Evolutionary conservation across 2,888 invertebrate species (phyloP).

Genomic region (Polyommatus icarus): DNA sequence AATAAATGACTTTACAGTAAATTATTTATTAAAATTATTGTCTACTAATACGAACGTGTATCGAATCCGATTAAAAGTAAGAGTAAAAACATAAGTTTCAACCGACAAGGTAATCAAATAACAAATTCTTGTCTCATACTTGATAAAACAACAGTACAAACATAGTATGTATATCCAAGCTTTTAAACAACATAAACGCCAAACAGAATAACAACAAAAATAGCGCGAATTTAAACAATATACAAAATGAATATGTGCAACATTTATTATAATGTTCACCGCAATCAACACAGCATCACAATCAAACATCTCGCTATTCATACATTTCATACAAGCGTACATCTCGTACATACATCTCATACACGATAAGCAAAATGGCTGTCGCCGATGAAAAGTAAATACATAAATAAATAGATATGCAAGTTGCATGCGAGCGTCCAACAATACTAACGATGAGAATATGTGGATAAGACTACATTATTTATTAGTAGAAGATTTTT

Average conservation of each 20-base stretch:
- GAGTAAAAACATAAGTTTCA: no score
- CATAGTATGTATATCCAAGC: neutral
- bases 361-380: conserved; percentile 67
- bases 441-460: conserved; percentile 41
- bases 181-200: neutral
- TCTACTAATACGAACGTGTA: no score
- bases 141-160: neutral
- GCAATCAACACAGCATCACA: conserved; percentile 45
- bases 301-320: conserved; percentile 47
- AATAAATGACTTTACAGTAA: neutral
- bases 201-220: conserved; percentile 9
- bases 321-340: conserved; percentile 34
- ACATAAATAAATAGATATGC: conserved; percentile 69
- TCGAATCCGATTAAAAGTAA: no score
- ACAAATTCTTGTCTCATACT: no score
- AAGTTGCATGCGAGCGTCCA: conserved; percentile 56
- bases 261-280: conserved; percentile 30
- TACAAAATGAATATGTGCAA: conserved; percentile 15
- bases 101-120: no score
- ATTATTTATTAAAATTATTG: no score
- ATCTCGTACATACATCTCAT: conserved; percentile 52
- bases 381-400: conserved; percentile 70
- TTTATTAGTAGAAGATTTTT: neutral
- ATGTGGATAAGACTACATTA: conserved; percentile 48
- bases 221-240: neutral